phyloP scores from a whole-genome alignment of 2,888 invertebrate genomes.

The Myathropa florea region DNA sequence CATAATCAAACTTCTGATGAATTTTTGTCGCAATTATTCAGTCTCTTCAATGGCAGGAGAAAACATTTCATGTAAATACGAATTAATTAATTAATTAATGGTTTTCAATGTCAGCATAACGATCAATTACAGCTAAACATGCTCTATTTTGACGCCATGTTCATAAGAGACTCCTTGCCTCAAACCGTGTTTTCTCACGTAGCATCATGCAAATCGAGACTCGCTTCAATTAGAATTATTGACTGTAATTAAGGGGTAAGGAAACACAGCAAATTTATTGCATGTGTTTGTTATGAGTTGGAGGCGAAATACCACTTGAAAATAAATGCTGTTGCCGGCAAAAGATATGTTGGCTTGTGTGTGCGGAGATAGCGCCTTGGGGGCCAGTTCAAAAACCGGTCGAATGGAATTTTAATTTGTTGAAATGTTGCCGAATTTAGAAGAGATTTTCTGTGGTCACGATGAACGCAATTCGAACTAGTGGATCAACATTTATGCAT shows the following conservation, averaged over 20 bases:
- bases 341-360: not conserved
- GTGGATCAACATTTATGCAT: not conserved
- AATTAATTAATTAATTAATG: conserved; percentile 20
- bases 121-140: conserved; percentile 6
- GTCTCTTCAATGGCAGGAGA: not conserved
- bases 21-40: not conserved
- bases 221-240: conserved; percentile 17
- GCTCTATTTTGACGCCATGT: not conserved
- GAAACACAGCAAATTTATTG: conserved; percentile 6
- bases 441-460: not conserved
- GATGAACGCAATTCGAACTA: not conserved
- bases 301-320: not conserved
- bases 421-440: not conserved
- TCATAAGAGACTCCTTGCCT: too few species aligned
- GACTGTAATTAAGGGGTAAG: conserved; percentile 16
- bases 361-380: not conserved
- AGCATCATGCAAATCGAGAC: conserved; percentile 34
- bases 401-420: not conserved
- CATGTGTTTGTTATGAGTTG: not conserved
- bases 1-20: not conserved
- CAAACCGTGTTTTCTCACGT: not conserved
- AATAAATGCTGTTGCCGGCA: not conserved
- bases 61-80: conserved; percentile 7
- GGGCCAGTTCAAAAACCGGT: not conserved
- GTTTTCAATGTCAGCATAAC: conserved; percentile 34